Conservation (phyloP, 1,140 invertebrate species). For the Drosophila tristis region DNA sequence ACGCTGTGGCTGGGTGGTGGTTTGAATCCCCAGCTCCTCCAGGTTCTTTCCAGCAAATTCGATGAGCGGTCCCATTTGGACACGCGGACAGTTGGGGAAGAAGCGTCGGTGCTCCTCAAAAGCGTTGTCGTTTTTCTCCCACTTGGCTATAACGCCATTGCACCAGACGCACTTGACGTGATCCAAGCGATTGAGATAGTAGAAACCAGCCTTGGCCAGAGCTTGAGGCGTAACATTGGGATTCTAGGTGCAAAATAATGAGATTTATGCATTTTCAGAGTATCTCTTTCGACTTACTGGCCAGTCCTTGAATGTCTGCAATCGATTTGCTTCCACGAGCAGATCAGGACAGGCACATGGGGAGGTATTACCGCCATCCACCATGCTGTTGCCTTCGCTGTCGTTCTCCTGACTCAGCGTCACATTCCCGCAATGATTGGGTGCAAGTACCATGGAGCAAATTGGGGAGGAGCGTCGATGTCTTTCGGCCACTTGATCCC, state of each 20-base stretch:
- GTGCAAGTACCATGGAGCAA: conserved; percentile 89
- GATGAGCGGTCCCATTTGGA: conserved; percentile 75
- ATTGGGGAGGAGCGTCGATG: conserved; percentile 86
- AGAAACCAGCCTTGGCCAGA: conserved; percentile 91
- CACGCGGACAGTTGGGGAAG: conserved; percentile 89
- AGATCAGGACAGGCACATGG: conserved; percentile 58
- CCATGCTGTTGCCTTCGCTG: conserved; percentile 54
- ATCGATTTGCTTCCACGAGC: conserved; percentile 71
- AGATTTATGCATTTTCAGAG: neutral
- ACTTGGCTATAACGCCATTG: conserved; percentile 89
- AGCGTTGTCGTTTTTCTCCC: conserved; percentile 90
- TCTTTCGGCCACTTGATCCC: conserved; percentile 86
- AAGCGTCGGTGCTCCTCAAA: conserved; percentile 89
- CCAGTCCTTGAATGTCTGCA: conserved; percentile 88
- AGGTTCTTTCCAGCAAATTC: conserved; percentile 84
- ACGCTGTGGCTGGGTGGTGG: conserved; percentile 87
- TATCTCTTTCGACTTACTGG: conserved; percentile 84
- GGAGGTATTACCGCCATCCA: conserved; percentile 34
- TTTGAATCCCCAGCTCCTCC: conserved; percentile 87
- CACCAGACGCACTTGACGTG: conserved; percentile 93
- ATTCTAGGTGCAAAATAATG: conserved; percentile 52
- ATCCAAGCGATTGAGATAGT: conserved; percentile 84
- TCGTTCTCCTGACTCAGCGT: conserved; percentile 64
- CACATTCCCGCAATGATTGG: conserved; percentile 88
- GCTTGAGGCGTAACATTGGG: conserved; percentile 87